phyloP scores from a whole-genome alignment of 2,888 invertebrate genomes.

The Tanypteryx hageni region DNA sequence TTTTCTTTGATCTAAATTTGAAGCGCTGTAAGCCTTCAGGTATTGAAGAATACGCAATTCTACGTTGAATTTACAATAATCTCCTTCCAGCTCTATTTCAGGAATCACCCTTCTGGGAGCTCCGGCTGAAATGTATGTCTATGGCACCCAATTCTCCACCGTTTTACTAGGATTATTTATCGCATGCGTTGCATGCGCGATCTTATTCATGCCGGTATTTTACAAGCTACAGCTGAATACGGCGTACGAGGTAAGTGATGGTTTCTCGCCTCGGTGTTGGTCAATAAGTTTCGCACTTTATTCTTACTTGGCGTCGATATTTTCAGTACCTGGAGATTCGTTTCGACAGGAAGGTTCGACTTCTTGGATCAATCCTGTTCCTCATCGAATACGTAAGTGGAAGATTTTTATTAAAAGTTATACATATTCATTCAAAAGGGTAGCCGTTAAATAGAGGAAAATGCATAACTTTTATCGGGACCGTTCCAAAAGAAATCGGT shows the following conservation, averaged over 20 bases:
- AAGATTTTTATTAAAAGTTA: conserved; percentile 53
- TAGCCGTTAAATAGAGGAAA: conserved; percentile 69
- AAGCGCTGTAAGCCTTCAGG: too few relatives aligned
- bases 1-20: too few relatives aligned
- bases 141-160: conserved; percentile 82
- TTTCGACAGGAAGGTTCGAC: conserved; percentile 80
- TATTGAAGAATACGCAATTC: too few relatives aligned
- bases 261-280: conserved; percentile 49
- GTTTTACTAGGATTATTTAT: conserved; percentile 80
- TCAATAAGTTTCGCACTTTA: too few relatives aligned
- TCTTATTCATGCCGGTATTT: conserved; percentile 80
- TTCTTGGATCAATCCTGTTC: conserved; percentile 84
- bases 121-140: conserved; percentile 85
- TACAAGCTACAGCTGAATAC: conserved; percentile 84
- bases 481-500: neutral
- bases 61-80: neutral
- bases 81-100: conserved; percentile 81
- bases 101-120: conserved; percentile 86
- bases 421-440: neutral
- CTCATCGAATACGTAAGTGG: conserved; percentile 82
- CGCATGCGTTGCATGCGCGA: conserved; percentile 76
- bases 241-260: conserved; percentile 78
- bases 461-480: too few relatives aligned
- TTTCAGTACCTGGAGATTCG: conserved; percentile 68
- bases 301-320: neutral